Evolutionary conservation across 2,113 vertebrate genomes (phyloP), one percentile per base, ranked within the genome.

Genomic region (Pluvianellus socialis): DNA sequence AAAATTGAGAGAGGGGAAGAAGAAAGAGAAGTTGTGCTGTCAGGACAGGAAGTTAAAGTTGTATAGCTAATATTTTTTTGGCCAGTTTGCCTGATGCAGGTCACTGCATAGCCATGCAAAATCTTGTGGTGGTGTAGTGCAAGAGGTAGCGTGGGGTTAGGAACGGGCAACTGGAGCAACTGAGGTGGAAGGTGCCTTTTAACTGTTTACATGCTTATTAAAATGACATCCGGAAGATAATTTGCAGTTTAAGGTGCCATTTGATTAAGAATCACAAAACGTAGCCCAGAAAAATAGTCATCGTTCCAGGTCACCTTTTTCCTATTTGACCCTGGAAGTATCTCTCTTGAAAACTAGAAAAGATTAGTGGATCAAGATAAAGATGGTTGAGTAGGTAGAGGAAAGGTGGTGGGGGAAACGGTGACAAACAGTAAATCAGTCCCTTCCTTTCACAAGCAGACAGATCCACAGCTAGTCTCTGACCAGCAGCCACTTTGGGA

Each of bases 371-470:
- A 6, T 74, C 0, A 4, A 20, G 40, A 14, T 73, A 21, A 45
- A 52, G 28, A 11, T 6, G 28, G 20, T 61, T 50, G 65, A 71
- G 26, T 17, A 40, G 33, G 18, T 45, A 26, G 56, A 45, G 32
- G 32, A 76, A 45, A 16, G 12, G 22, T 49, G 24, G 28, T 44
- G 26, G 8, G 33, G 21, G 42, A 65, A 49, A 17, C 10, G 13
- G 28, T 28, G 35, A 52, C 40, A 35, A 71, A n/a, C 21, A 44
- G 50, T 35, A 44, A 76, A 32, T 61, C 5, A 2, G 2, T 80
- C 0, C 2, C 5, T 22, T 68, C 17, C 53, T 79, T 73, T 83
- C 19, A 28, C 9, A 72, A 59, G 26, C 47, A 2, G 4, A 2
- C 13, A 61, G 35, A 40, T 88, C 12, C n/a, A 14, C 32, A 61